A percentile compares a stretch with the other conserved stretches of the same genome.
These are phyloP conservation scores for Procambarus clarkii DNA, from an alignment of 1,140 invertebrate genomes.

Conservation along the genomic window DNA sequence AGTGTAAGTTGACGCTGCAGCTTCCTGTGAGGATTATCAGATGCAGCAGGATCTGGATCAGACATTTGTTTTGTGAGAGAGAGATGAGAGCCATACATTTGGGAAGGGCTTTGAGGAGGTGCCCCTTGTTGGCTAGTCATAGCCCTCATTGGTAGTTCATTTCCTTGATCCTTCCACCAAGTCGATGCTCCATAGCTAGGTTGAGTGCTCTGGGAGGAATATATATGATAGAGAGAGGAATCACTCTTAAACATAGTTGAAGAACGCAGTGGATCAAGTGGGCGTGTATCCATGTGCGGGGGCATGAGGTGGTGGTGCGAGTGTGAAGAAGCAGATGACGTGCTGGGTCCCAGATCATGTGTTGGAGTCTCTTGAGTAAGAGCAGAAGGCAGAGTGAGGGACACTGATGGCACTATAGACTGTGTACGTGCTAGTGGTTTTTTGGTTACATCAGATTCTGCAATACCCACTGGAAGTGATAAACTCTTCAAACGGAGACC, in stretches of 20 bases:
- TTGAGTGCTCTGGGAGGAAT: constrained; percentile 44
- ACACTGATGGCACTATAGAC: constrained; percentile 71
- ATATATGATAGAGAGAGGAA: constrained; percentile 59
- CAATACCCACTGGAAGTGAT: constrained; percentile 55
- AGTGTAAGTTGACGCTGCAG: constrained; percentile 87
- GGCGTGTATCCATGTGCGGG: constrained; percentile 28
- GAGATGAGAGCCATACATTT: constrained; percentile 36
- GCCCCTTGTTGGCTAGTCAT: constrained; percentile 17
- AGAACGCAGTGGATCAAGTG: constrained; percentile 42
- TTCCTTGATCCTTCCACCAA: constrained; percentile 50
- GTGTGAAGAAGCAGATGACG: constrained; percentile 8
- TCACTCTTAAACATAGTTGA: constrained; percentile 64
- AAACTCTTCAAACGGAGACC: constrained; percentile 64
- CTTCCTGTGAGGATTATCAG: constrained; percentile 85
- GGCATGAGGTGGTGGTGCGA: constrained; percentile 55
- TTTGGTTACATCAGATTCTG: constrained; percentile 65
- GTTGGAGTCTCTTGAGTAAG: constrained; percentile 61
- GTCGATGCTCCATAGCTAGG: constrained; percentile 29
- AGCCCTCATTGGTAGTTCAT: constrained; percentile 24
- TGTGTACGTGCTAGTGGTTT: constrained; percentile 73
- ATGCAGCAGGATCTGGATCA: constrained; percentile 73
- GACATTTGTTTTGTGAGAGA: constrained; percentile 47
- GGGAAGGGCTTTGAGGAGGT: constrained; percentile 51
- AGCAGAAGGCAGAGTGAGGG: constrained; percentile 71
- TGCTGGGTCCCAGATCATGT: constrained; percentile 27